Conservation (phyloP, 1,140 invertebrate genomes). For the Lycorma delicatula region DNA sequence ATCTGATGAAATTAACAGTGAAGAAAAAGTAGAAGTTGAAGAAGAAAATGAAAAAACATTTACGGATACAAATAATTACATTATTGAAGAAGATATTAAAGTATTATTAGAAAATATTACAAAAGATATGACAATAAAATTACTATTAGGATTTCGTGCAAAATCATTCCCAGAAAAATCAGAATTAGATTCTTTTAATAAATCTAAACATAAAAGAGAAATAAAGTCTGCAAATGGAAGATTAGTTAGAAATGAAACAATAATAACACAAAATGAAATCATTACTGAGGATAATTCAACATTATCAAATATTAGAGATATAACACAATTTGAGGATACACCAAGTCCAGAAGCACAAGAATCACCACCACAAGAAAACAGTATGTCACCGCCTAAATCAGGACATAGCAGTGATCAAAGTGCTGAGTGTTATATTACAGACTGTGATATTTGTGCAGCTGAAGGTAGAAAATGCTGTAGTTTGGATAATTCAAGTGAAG, state of each 20-base stretch:
- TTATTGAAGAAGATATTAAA: not conserved
- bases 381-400: not conserved
- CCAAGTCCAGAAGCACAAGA: slow-evolving; percentile 5
- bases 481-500: slow-evolving; percentile 12
- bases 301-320: too few species aligned
- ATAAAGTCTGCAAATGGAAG: not conserved
- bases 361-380: not conserved
- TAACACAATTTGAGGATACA: slow-evolving; percentile 1
- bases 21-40: not conserved
- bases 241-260: not conserved
- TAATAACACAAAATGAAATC: slow-evolving; percentile 2
- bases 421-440: slow-evolving; percentile 15
- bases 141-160: not conserved
- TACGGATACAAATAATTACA: not conserved
- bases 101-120: not conserved
- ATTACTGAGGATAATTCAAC: not conserved
- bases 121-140: not conserved
- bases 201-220: too few species aligned
- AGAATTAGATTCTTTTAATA: too few species aligned
- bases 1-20: not conserved
- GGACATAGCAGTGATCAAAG: not conserved
- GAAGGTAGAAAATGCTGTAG: slow-evolving; percentile 13
- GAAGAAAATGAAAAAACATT: not conserved
- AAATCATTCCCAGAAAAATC: not conserved
- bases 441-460: slow-evolving; percentile 14